These are phyloP conservation scores for Schmidtea mediterranea DNA, from an alignment of 1,140 invertebrate species.

Conservation along the genomic window DNA sequence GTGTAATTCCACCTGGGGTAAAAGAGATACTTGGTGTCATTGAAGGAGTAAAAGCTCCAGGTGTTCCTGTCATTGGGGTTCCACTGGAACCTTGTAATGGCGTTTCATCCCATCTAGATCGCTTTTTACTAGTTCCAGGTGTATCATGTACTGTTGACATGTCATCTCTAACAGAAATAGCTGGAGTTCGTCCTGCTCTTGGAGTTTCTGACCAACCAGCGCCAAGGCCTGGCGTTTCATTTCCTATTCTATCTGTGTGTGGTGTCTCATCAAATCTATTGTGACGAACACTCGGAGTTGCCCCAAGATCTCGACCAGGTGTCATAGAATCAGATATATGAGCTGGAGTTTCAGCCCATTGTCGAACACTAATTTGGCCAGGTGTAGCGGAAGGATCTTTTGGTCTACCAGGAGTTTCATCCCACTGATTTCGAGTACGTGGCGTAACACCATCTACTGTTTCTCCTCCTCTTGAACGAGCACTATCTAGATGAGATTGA, in stretches of 20 bases:
- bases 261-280: slow-evolving; percentile 99
- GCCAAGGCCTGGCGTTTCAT: slow-evolving; percentile 65
- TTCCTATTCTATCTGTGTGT: slow-evolving; percentile 57
- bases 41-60: slow-evolving; percentile 7
- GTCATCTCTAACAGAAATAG: slow-evolving; percentile 18
- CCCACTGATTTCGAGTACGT: slow-evolving; percentile 2
- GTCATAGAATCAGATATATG: slow-evolving; percentile 38
- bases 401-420: slow-evolving; percentile 3
- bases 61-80: slow-evolving; percentile 21
- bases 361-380: neutral
- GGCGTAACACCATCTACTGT: neutral
- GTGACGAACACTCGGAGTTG: slow-evolving; percentile 40
- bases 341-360: slow-evolving; percentile 6
- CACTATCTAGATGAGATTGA: too few species aligned
- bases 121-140: slow-evolving; percentile 46
- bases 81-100: slow-evolving; percentile 27
- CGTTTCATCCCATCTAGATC: slow-evolving; percentile 87
- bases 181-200: slow-evolving; percentile 49
- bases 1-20: slow-evolving; percentile 38
- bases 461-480: neutral
- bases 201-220: slow-evolving; percentile 87
- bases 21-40: slow-evolving; percentile 3
- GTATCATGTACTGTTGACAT: slow-evolving; percentile 20
- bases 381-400: slow-evolving; percentile 4
- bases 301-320: slow-evolving; percentile 28